These are phyloP conservation scores for Odocoileus virginianus DNA, from an alignment of 2,113 vertebrate genomes.

Conservation along the genomic window DNA sequence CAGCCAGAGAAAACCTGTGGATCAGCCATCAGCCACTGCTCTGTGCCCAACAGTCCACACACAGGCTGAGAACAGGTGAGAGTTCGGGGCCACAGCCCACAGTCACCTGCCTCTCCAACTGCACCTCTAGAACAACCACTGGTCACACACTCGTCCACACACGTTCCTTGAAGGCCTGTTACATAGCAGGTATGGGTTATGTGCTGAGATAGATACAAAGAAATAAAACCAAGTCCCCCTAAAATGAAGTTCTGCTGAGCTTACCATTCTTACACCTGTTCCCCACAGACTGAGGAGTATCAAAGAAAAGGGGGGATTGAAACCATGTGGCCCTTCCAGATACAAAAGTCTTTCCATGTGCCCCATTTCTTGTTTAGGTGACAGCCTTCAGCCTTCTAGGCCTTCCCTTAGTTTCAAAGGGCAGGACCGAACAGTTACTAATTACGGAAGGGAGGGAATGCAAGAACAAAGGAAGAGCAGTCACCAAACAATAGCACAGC, in stretches of 20 bases:
- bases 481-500: neutral
- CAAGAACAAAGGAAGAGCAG: neutral
- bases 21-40: neutral
- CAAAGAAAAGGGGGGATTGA: neutral
- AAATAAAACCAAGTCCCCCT: neutral
- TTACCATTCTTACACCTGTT: neutral
- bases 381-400: neutral
- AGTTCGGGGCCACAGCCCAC: neutral
- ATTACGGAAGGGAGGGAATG: neutral
- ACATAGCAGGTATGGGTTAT: neutral
- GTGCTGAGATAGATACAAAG: neutral
- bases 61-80: too few relatives aligned
- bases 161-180: neutral
- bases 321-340: neutral
- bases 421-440: neutral
- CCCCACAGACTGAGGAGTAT: neutral
- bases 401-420: neutral
- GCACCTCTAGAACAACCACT: neutral
- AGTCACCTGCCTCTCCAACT: neutral
- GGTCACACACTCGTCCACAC: neutral
- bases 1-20: neutral
- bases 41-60: neutral
- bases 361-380: neutral
- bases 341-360: neutral
- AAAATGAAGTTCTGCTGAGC: neutral